Percentiles rank a stretch among this genome's conserved stretches.
phyloP scores from a whole-genome alignment of 1,140 invertebrate species.

The Caerostris extrusa region DNA sequence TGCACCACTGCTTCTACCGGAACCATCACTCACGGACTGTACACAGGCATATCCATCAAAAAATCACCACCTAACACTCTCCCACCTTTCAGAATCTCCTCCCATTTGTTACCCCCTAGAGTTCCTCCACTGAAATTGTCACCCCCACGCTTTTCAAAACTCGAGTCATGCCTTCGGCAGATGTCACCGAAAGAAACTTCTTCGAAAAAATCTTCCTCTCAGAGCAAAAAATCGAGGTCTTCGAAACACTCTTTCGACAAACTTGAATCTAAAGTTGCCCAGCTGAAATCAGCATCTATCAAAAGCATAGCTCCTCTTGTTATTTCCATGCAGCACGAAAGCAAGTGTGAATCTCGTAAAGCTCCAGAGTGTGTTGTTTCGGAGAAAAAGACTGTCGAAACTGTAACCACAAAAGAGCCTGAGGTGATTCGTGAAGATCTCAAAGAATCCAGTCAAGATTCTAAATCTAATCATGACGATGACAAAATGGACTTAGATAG shows the following conservation, averaged over 20 bases:
- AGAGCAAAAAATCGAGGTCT: slow-evolving; percentile 25
- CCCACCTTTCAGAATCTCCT: slow-evolving; percentile 61
- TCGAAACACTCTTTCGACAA: slow-evolving; percentile 50
- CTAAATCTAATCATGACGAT: slow-evolving; percentile 28
- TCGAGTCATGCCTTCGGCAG: slow-evolving; percentile 38
- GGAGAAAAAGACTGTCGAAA: background rate
- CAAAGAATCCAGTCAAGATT: background rate
- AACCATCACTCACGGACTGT: slow-evolving; percentile 65
- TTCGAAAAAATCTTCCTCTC: slow-evolving; percentile 39
- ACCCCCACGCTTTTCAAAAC: slow-evolving; percentile 50
- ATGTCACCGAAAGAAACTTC: slow-evolving; percentile 58
- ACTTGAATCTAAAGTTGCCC: slow-evolving; percentile 65
- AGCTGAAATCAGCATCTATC: slow-evolving; percentile 66
- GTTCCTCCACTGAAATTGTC: slow-evolving; percentile 69
- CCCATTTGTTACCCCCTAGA: slow-evolving; percentile 63
- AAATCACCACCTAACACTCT: slow-evolving; percentile 71
- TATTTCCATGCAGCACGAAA: slow-evolving; percentile 54
- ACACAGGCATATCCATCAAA: slow-evolving; percentile 72
- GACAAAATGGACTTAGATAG: slow-evolving; percentile 74
- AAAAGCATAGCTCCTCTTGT: slow-evolving; percentile 70
- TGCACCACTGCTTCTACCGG: slow-evolving; percentile 51
- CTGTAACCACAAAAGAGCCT: background rate
- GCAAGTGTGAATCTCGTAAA: background rate
- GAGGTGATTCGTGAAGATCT: background rate
- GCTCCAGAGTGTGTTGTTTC: background rate